Conservation (phyloP, 2,888 invertebrate genomes). For the Trichacis sp. region DNA sequence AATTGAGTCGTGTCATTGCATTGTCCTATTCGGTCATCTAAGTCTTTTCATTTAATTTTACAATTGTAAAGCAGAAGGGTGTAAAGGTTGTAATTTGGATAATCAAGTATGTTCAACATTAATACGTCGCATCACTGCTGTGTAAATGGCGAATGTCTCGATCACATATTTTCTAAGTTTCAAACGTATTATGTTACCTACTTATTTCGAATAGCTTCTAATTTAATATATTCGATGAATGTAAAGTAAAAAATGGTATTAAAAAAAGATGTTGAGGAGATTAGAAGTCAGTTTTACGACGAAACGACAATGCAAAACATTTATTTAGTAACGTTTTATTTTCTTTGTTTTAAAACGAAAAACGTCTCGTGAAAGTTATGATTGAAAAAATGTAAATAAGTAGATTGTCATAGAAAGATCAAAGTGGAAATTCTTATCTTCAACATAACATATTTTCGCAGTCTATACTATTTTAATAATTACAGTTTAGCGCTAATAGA, state of each 20-base stretch:
- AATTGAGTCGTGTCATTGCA: neutral
- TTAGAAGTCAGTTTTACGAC: neutral
- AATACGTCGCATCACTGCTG: too few relatives aligned
- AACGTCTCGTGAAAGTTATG: neutral
- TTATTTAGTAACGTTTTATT: too few relatives aligned
- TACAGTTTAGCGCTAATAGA: constrained; percentile 33
- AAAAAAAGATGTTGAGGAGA: too few relatives aligned
- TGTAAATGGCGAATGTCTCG: neutral
- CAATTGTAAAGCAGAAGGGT: neutral
- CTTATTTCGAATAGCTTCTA: neutral
- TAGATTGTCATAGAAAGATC: neutral
- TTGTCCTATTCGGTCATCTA: neutral
- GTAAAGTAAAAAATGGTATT: neutral
- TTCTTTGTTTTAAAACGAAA: neutral
- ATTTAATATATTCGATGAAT: neutral
- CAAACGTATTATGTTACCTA: neutral
- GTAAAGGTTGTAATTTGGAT: neutral
- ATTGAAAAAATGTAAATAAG: neutral
- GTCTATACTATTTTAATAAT: constrained; percentile 43
- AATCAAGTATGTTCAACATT: neutral
- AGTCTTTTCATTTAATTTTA: too few relatives aligned
- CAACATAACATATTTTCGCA: constrained; percentile 44
- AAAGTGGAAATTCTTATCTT: neutral
- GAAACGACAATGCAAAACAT: neutral
- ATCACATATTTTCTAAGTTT: neutral